A percentile compares a stretch with the other conserved stretches of the same genome.
phyloP scores from a whole-genome alignment of 2,797 vertebrate species.

The Fratercula arctica region DNA sequence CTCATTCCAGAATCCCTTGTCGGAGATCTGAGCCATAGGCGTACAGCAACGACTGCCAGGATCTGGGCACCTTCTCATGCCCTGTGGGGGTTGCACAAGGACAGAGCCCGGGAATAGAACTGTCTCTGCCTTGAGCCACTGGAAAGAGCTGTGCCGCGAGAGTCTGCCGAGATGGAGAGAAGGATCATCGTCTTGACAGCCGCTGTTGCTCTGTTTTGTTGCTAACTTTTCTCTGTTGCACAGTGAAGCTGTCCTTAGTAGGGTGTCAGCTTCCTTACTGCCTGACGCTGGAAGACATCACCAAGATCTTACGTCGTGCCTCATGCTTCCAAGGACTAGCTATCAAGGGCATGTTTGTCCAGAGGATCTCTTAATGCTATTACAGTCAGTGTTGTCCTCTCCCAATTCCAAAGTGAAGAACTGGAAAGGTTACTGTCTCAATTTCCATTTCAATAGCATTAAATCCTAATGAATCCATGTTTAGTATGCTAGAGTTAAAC shows the following conservation, averaged over 20 bases:
- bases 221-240: neutral
- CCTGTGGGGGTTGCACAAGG: neutral
- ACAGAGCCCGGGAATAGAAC: neutral
- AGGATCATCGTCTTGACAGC: neutral
- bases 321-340: constrained; percentile 19
- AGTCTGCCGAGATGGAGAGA: neutral
- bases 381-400: neutral
- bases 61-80: constrained; percentile 26
- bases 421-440: constrained; percentile 16
- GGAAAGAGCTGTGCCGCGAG: neutral
- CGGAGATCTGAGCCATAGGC: constrained; percentile 2
- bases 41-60: neutral
- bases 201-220: neutral
- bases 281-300: constrained; percentile 4
- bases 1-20: constrained; percentile 9
- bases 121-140: neutral
- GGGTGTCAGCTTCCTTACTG: neutral
- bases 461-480: neutral
- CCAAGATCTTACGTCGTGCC: neutral
- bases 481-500: constrained; percentile 47
- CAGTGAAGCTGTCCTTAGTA: neutral
- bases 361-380: neutral
- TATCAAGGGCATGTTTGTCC: neutral
- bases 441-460: constrained; percentile 8
- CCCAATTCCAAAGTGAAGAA: constrained; percentile 4